Percentiles rank a stretch among this genome's conserved stretches.
These are phyloP conservation scores for Bubo bubo DNA, from an alignment of 2,113 vertebrate genomes.

Conservation along the genomic window DNA sequence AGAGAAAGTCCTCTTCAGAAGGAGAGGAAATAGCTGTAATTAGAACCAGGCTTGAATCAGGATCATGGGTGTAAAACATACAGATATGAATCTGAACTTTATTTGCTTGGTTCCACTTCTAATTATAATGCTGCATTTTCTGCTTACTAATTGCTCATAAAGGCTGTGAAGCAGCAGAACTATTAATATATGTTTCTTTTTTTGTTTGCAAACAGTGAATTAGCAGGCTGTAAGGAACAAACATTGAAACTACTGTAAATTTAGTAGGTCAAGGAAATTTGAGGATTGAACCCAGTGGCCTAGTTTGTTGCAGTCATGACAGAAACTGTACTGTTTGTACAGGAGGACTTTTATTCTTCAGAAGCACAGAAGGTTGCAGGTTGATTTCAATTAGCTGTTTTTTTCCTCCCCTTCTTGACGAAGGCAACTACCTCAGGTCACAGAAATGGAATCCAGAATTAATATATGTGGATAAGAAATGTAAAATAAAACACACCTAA, in stretches of 20 bases:
- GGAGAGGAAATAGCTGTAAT: neutral
- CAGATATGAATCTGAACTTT: neutral
- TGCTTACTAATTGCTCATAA: neutral
- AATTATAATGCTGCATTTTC: neutral
- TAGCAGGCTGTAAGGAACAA: neutral
- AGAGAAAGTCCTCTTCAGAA: neutral
- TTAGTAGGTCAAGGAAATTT: conserved; percentile 71
- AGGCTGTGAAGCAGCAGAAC: neutral
- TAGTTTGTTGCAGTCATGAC: conserved; percentile 54
- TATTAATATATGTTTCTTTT: neutral
- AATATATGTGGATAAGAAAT: neutral
- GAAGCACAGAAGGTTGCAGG: neutral
- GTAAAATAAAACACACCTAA: neutral
- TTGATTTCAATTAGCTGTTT: neutral
- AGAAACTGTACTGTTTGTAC: conserved; percentile 56
- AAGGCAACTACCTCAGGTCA: neutral
- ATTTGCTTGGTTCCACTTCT: neutral
- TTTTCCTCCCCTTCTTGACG: neutral
- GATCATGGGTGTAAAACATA: neutral
- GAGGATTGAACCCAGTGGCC: conserved; percentile 39
- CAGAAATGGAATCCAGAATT: neutral
- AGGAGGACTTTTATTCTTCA: conserved; percentile 28
- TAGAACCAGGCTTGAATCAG: neutral
- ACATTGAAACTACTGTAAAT: conserved; percentile 47
- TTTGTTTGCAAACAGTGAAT: neutral